Evolutionary conservation across 2,888 invertebrate genomes (phyloP).

Genomic region (Punctoribates punctum): DNA sequence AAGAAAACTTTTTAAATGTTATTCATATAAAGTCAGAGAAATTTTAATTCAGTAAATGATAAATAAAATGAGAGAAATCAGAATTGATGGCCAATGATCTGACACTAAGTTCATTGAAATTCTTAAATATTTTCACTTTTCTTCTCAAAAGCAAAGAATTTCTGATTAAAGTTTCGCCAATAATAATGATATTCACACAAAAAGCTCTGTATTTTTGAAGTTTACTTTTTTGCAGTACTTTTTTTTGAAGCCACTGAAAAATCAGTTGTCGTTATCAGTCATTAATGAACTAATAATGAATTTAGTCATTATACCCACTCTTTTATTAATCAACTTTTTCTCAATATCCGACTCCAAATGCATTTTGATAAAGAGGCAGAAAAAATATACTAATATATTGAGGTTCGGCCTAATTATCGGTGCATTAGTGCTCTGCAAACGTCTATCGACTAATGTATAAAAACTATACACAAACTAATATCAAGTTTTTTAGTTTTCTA

Average conservation of each 20-base stretch:
- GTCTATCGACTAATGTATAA: background rate
- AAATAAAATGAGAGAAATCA: slow-evolving; percentile 1
- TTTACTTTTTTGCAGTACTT: background rate
- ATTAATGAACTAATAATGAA: slow-evolving; percentile 30
- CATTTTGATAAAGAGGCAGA: background rate
- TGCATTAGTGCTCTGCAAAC: background rate
- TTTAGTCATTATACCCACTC: slow-evolving; percentile 23
- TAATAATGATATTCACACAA: background rate
- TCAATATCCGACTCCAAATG: slow-evolving; percentile 21
- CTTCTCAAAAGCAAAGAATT: background rate
- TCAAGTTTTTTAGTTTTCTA: slow-evolving; percentile 20
- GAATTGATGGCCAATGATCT: background rate
- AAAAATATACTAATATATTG: slow-evolving; percentile 11
- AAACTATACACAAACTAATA: slow-evolving; percentile 20
- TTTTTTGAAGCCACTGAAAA: background rate
- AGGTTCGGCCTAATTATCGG: slow-evolving; percentile 12
- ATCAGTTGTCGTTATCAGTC: slow-evolving; percentile 2
- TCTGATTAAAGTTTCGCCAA: slow-evolving; percentile 4
- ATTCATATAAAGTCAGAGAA: background rate
- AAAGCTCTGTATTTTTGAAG: background rate
- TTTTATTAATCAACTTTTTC: slow-evolving; percentile 30
- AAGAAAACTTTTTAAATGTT: background rate
- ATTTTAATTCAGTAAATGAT: slow-evolving; percentile 19
- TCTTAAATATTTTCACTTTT: background rate
- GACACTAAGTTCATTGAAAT: slow-evolving; percentile 11